These are phyloP conservation scores for mouse (Mus musculus) DNA, from an alignment of 2,113 vertebrate genomes.

Conservation along the genomic window DNA sequence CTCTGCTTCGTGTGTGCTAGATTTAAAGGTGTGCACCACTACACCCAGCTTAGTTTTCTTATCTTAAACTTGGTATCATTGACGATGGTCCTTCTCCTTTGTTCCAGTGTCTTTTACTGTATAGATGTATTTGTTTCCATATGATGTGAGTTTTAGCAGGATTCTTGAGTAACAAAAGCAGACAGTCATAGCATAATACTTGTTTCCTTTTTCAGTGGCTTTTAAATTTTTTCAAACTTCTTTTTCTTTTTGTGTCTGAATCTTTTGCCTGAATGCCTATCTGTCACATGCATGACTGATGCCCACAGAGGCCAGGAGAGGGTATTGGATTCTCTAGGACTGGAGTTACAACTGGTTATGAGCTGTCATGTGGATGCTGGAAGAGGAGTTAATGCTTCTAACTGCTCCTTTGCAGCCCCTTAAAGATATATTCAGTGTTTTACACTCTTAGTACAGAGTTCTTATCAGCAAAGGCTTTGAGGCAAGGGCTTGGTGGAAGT, in stretches of 20 bases:
- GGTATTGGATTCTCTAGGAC: background rate
- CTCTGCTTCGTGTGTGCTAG: background rate
- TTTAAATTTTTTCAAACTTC: background rate
- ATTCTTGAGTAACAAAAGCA: conserved; percentile 30
- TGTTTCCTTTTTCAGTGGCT: background rate
- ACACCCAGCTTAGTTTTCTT: background rate
- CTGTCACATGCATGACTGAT: background rate
- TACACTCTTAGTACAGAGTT: conserved; percentile 1
- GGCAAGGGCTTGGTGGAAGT: background rate
- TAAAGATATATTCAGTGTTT: too few species aligned
- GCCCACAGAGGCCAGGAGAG: background rate
- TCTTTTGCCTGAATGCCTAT: background rate
- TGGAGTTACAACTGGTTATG: background rate
- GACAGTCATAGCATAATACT: background rate
- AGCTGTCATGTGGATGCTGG: background rate
- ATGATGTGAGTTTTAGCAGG: background rate
- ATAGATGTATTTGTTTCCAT: conserved; percentile 14
- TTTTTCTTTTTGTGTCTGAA: background rate
- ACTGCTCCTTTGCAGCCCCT: background rate
- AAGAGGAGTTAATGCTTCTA: background rate
- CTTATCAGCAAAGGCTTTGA: conserved; percentile 49
- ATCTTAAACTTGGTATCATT: background rate
- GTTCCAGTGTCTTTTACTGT: background rate
- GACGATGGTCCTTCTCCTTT: background rate
- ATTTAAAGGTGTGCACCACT: background rate